Evolutionary conservation across 2,888 invertebrate genomes (phyloP).

Genomic region (Barypeithes pellucidus): DNA sequence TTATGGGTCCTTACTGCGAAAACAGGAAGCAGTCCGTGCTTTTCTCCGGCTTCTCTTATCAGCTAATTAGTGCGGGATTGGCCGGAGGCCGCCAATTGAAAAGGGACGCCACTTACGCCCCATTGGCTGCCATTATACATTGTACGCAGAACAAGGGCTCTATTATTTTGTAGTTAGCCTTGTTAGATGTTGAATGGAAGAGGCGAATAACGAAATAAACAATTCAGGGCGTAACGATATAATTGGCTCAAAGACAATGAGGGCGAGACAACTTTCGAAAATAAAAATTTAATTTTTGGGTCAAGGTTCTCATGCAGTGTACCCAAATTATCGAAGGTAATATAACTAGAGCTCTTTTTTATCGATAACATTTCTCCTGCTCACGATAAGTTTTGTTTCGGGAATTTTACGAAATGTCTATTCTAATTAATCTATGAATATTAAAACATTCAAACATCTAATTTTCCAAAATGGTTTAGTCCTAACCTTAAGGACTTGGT

Average conservation of each 20-base stretch:
- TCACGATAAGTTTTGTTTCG: too few relatives aligned
- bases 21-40: slow-evolving; percentile 42
- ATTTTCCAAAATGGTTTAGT: too few relatives aligned
- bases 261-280: background rate
- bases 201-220: slow-evolving; percentile 14
- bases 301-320: too few relatives aligned
- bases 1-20: slow-evolving; percentile 25
- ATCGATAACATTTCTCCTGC: too few relatives aligned
- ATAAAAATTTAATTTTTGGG: too few relatives aligned
- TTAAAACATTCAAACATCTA: too few relatives aligned
- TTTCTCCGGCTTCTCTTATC: slow-evolving; percentile 46
- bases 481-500: too few relatives aligned
- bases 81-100: slow-evolving; percentile 53
- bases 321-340: too few relatives aligned
- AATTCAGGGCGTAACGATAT: slow-evolving; percentile 12
- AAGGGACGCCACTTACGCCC: slow-evolving; percentile 52
- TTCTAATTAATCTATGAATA: too few relatives aligned
- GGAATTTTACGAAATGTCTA: too few relatives aligned
- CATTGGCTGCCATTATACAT: slow-evolving; percentile 53
- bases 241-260: slow-evolving; percentile 27
- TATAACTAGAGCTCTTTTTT: too few relatives aligned
- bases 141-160: slow-evolving; percentile 45
- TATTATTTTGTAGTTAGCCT: slow-evolving; percentile 49
- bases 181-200: slow-evolving; percentile 42
- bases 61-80: slow-evolving; percentile 54